These are phyloP conservation scores for Pelecanoides urinatrix DNA, from an alignment of 2,113 vertebrate genomes.

Conservation along the genomic window DNA sequence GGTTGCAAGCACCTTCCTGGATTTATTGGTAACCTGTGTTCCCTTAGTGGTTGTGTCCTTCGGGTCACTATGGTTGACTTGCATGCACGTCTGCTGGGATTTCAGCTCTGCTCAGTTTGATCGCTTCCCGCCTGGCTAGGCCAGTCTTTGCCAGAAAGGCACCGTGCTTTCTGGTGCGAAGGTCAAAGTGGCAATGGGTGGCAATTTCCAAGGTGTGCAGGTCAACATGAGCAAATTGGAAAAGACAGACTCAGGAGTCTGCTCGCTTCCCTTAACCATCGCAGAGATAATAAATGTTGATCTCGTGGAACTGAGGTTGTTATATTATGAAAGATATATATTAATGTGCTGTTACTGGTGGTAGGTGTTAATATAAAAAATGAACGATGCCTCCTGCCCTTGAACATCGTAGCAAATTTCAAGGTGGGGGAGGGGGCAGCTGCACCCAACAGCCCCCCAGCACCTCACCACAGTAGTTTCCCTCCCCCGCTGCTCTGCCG, in stretches of 20 bases:
- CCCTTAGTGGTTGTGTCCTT: neutral
- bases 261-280: neutral
- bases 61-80: neutral
- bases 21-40: neutral
- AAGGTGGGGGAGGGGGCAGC: neutral
- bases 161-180: rapidly evolving
- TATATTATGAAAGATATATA: neutral
- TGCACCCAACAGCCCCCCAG: neutral
- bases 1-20: neutral
- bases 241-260: neutral
- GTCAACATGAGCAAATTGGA: neutral
- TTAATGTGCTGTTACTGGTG: neutral
- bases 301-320: neutral
- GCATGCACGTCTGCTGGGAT: rapidly evolving
- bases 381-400: neutral
- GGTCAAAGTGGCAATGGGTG: neutral
- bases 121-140: neutral
- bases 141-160: neutral
- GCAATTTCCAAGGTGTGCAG: neutral
- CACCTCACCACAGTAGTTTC: rapidly evolving
- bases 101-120: neutral
- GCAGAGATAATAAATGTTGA: neutral
- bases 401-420: neutral
- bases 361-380: neutral
- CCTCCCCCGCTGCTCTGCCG: neutral